Evolutionary conservation across 2,888 invertebrate species (phyloP), one percentile per base, ranked within the genome.

Genomic region (Athetis lepigone): DNA sequence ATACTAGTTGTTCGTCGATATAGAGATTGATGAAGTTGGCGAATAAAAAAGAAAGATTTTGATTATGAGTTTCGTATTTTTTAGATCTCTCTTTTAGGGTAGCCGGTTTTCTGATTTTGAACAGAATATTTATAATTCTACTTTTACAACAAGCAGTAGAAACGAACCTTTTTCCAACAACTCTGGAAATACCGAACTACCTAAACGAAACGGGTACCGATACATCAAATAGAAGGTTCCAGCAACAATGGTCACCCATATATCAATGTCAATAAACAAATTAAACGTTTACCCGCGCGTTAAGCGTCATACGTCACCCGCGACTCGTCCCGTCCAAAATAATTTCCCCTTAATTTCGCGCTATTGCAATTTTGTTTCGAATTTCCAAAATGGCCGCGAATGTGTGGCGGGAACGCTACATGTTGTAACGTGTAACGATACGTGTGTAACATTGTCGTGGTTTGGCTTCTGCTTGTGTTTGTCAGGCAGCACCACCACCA

Each of bases 331-430:
- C 73, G 68, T 83, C 80, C 75, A 81, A 89, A 87, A 89, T 81
- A 88, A 90, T 89, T 89, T 85, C 77, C 81, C 73, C 80, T 82
- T 86, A 87, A 89, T 89, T 89, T 86, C 72, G 81, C 78, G 77
- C 79, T 66, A 75, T 75, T 76, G 85, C 81, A 84, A 88, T 88
- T 87, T 85, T 77, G 82, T 87, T 81, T 81, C 81, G 81, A 83
- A n/a, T 85, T 83, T 87, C 73, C 55, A 87, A 88, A 87, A 88
- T 85, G 85, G 85, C 82, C 76, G 70, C 52, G 52, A 75, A 60
- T 78, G 80, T 78, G 81, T 81, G 82, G 80, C 79, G 78, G 64
- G 67, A 75, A 33, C 29, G 33, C 8, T 37, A 29, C 49, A 55
- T 50, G 49, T 50, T 40, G n/a, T 18, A 9, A 19, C 18, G 52